phyloP scores from a whole-genome alignment of 2,113 vertebrate genomes.

The Noctilio leporinus region DNA sequence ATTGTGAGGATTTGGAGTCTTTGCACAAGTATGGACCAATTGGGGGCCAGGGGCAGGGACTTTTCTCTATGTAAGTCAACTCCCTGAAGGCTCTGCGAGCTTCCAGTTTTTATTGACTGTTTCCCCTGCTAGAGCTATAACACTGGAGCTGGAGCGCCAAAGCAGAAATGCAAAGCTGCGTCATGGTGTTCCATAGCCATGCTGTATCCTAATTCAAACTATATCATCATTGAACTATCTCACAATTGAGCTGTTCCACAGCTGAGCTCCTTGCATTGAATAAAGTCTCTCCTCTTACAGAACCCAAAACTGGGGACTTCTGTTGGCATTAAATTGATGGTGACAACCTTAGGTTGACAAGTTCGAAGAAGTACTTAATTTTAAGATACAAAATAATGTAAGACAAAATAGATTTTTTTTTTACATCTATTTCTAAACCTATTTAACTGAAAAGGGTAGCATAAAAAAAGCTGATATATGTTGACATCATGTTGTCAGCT shows the following conservation, averaged over 20 bases:
- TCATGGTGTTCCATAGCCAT: neutral
- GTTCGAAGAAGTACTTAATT: neutral
- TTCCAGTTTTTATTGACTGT: neutral
- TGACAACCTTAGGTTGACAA: neutral
- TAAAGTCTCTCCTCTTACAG: neutral
- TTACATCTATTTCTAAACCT: neutral
- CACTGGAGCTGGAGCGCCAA: neutral
- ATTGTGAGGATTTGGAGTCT: neutral
- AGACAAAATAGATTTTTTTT: neutral
- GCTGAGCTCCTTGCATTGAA: neutral
- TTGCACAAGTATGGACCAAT: neutral
- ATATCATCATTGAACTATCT: neutral
- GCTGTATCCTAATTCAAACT: neutral
- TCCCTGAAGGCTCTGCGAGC: neutral
- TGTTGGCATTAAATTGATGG: neutral
- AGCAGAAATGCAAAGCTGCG: neutral
- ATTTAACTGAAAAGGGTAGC: neutral
- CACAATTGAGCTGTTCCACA: neutral
- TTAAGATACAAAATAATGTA: neutral
- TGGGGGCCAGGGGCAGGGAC: neutral
- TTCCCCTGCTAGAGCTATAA: neutral
- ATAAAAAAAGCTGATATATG: neutral
- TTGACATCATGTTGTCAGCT: neutral
- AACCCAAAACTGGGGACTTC: neutral
- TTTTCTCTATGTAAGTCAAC: neutral